Conservation (phyloP, 2,888 invertebrate genomes). For the Agrochola macilenta region DNA sequence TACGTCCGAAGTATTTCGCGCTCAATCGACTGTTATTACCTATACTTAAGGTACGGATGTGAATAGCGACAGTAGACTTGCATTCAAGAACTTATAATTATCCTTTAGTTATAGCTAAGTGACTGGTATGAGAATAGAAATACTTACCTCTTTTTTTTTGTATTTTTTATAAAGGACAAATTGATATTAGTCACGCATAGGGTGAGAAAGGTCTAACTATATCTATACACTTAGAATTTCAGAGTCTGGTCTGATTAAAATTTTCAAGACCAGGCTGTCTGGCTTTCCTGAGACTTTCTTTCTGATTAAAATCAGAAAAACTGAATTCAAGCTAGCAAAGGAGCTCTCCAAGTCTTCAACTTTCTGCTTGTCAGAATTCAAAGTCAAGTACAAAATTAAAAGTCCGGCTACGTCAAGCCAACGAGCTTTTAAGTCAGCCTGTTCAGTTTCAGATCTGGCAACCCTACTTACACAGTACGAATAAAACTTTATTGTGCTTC, state of each 20-base stretch:
- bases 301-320: neutral
- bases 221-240: neutral
- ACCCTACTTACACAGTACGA: neutral
- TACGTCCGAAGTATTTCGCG: conserved; percentile 25
- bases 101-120: conserved; percentile 25
- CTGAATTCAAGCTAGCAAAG: neutral
- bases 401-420: neutral
- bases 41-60: conserved; percentile 52
- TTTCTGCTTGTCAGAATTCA: neutral
- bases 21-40: conserved; percentile 47
- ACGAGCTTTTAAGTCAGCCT: too few species aligned
- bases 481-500: conserved; percentile 13
- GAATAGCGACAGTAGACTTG: conserved; percentile 40
- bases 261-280: too few species aligned
- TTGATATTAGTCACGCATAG: conserved; percentile 17
- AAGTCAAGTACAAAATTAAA: neutral
- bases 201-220: neutral
- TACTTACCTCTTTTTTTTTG: conserved; percentile 1
- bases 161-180: conserved; percentile 28
- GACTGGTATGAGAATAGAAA: conserved; percentile 33
- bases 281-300: neutral
- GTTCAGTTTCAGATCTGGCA: neutral
- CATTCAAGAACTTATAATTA: conserved; percentile 56
- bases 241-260: neutral
- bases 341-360: too few species aligned